Base-by-base conservation (phyloP, 2,888 invertebrate genomes). In the Cephus runcator region DNA sequence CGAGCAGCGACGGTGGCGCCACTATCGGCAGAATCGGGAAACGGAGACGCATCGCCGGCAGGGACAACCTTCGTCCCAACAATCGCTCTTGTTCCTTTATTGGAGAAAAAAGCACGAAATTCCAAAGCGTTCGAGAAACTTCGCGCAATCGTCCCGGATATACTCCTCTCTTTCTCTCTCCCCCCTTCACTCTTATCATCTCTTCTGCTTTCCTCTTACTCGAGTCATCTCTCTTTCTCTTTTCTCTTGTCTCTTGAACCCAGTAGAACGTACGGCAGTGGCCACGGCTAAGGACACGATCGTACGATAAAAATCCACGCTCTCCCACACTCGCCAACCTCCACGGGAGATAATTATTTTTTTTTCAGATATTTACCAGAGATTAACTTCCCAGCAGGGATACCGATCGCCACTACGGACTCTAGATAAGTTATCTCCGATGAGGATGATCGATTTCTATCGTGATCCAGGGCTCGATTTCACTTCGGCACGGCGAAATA, bases 161-260 rank as follows among this genome's bases (percentile, higher is more conserved):
- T 56, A 56, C 56, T 40, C 4, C 40, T 40, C 15, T 40, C 15
- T 40, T 23, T 69, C 68, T 34, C 15, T 31, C 73, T 77, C 56
- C 35, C 40, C 78, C 73, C 69, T 69, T 15, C 30, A 15, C 69
- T 33, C 69, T 23, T 6, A 30, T 69, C 4, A 9, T 30, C 4
- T 36, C 36, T 36, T 12, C 69, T 33, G 12, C n/a, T 33, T 33
- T 69, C n/a, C 23, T n/a, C 69, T 69, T 12, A 4, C 69, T 69
- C 35, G 35, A 35, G 35, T 35, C 11, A 11, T 35, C 35, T 34
- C 23, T 69, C 80, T 81, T 73, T 69, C 77, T 76, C 81, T 69
- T 73, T 78, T 75, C 11, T 23, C 12, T 75, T 77, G 71, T 79
- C 73, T 80, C 82, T 75, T 34, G 35, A 73, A 73, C 69, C 69